Percentiles rank a stretch among this genome's conserved stretches.
phyloP scores from a whole-genome alignment of 2,888 invertebrate genomes.

The Watsonalla binaria region DNA sequence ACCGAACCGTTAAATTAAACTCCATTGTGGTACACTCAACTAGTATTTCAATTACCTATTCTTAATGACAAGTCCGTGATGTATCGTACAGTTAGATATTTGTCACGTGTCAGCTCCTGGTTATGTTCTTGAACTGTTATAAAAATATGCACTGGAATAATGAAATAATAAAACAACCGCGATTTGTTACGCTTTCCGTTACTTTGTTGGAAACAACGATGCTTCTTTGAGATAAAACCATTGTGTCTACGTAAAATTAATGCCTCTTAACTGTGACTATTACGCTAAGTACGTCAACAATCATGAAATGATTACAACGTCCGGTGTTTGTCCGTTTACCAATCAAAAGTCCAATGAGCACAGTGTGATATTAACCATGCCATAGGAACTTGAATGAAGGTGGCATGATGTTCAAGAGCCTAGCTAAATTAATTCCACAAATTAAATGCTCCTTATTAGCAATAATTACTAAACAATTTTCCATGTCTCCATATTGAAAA shows the following conservation, averaged over 20 bases:
- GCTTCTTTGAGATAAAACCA: constrained; percentile 39
- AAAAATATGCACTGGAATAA: constrained; percentile 6
- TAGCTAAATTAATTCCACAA: too few species aligned
- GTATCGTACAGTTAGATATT: constrained; percentile 13
- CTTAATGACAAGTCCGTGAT: constrained; percentile 17
- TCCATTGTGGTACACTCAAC: constrained; percentile 26
- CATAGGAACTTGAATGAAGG: not conserved
- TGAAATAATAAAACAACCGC: constrained; percentile 8
- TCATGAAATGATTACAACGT: constrained; percentile 69
- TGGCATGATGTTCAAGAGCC: too few species aligned
- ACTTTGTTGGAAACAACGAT: constrained; percentile 32
- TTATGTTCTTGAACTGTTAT: constrained; percentile 1
- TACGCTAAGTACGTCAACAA: constrained; percentile 61
- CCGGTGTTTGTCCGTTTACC: constrained; percentile 62
- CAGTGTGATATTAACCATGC: constrained; percentile 6
- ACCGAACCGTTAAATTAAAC: constrained; percentile 54
- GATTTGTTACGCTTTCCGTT: constrained; percentile 18
- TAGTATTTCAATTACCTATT: constrained; percentile 26
- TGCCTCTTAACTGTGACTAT: constrained; percentile 50
- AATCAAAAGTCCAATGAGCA: constrained; percentile 38
- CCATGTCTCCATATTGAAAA: too few species aligned
- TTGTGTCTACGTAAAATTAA: constrained; percentile 57
- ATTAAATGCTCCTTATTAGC: too few species aligned
- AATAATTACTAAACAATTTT: too few species aligned
- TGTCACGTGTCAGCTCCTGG: constrained; percentile 1